These are phyloP conservation scores for Bubo blakistoni DNA, from an alignment of 2,113 vertebrate genomes.

Conservation along the genomic window DNA sequence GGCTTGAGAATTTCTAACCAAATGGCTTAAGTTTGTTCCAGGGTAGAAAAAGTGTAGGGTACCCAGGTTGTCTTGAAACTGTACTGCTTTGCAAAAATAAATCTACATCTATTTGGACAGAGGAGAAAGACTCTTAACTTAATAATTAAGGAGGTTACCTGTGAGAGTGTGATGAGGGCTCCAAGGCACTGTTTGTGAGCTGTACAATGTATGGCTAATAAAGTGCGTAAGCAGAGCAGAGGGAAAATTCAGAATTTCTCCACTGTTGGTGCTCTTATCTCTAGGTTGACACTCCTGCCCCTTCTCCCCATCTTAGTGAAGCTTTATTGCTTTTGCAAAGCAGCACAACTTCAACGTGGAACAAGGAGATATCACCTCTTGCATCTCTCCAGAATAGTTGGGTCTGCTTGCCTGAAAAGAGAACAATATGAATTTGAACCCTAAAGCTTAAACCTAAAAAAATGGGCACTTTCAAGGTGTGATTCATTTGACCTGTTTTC, in stretches of 20 bases:
- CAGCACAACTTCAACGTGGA: background rate
- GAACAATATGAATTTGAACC: background rate
- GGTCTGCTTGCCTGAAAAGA: background rate
- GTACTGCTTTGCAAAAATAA: background rate
- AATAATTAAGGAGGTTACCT: background rate
- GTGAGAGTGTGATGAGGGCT: background rate
- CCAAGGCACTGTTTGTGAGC: background rate
- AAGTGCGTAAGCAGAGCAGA: background rate
- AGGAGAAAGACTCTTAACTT: background rate
- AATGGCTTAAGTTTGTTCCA: background rate
- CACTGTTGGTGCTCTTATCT: background rate
- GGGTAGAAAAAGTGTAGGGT: background rate
- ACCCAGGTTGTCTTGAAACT: background rate
- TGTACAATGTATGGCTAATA: background rate
- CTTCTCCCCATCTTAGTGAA: background rate
- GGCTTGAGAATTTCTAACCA: background rate
- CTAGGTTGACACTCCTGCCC: background rate
- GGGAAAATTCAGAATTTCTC: background rate
- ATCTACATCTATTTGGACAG: background rate
- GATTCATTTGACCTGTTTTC: background rate
- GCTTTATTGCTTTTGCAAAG: background rate
- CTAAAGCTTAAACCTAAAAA: background rate
- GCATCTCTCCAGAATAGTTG: background rate
- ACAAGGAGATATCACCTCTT: background rate
- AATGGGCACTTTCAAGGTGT: background rate